These are phyloP conservation scores for Lottia gigantea DNA, from an alignment of 2,888 invertebrate species.

Conservation along the genomic window DNA sequence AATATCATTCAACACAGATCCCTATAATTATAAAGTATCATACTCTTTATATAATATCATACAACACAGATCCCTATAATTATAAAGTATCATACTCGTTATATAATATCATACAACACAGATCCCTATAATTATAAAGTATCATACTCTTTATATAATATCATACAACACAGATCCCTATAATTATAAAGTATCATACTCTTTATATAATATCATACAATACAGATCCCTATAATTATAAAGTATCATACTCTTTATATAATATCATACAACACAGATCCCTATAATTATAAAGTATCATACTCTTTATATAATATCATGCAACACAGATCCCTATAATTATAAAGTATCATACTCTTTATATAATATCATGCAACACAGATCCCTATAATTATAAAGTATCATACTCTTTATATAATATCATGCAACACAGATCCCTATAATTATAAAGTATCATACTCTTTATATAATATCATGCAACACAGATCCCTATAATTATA, in stretches of 20 bases:
- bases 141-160: background rate
- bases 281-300: background rate
- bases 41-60: slow-evolving; percentile 17
- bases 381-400: no score
- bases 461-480: no score
- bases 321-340: background rate
- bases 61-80: no score
- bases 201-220: slow-evolving; percentile 18
- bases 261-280: no score
- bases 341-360: no score
- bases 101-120: no score
- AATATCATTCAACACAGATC: background rate
- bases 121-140: background rate
- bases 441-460: no score
- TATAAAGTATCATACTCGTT: slow-evolving; percentile 40
- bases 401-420: no score
- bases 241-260: slow-evolving; percentile 35
- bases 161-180: background rate
- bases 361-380: no score
- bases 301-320: background rate
- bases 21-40: background rate
- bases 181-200: background rate
- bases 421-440: no score
- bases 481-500: no score
- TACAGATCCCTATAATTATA: slow-evolving; percentile 20